Conservation (phyloP, 2,113 vertebrate species). For the Romanogobio albipinnatus region DNA sequence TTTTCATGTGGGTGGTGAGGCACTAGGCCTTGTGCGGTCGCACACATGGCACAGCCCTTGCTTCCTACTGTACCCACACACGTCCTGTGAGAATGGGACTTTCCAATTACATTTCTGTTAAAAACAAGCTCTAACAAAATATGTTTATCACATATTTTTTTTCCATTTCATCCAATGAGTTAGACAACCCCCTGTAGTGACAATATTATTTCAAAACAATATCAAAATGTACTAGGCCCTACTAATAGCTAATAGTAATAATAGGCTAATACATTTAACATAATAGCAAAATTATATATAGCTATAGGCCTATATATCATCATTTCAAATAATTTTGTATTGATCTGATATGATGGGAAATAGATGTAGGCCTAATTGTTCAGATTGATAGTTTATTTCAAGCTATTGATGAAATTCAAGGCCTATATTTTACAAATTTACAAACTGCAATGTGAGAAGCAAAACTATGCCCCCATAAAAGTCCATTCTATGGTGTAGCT, state of each 20-base stretch:
- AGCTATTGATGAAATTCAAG: neutral
- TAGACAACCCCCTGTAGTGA: too few species aligned
- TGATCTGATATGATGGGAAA: neutral
- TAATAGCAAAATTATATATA: too few species aligned
- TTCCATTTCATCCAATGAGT: neutral
- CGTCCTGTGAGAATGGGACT: neutral
- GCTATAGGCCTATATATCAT: too few species aligned
- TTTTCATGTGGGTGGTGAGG: too few species aligned
- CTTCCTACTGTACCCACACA: too few species aligned
- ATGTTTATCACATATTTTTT: neutral
- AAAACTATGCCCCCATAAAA: neutral
- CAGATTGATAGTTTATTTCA: neutral
- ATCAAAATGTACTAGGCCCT: neutral
- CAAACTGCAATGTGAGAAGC: neutral
- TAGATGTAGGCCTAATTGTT: neutral
- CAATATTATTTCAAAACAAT: neutral
- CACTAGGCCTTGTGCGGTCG: too few species aligned
- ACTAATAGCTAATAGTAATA: neutral
- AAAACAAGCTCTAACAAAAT: slow-evolving; percentile 20
- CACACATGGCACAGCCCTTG: too few species aligned
- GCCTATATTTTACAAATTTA: neutral
- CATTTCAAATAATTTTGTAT: neutral
- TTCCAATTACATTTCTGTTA: neutral
- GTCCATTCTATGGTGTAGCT: neutral
- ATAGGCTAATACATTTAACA: neutral